Conservation (phyloP, 2,113 vertebrate species). For the Neogale vison region DNA sequence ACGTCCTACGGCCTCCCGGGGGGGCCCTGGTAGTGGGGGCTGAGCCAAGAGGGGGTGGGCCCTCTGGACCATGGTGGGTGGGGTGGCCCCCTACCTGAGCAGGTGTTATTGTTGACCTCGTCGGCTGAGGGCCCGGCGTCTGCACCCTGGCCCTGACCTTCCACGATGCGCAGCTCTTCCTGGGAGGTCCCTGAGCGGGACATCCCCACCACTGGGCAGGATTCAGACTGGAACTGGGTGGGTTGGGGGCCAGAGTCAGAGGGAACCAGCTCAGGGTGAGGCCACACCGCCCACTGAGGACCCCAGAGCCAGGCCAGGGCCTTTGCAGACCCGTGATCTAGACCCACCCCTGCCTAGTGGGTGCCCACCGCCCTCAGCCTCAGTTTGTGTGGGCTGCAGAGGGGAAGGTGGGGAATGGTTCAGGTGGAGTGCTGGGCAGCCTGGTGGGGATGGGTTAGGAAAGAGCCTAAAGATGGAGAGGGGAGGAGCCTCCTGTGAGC, state of each 20-base stretch:
- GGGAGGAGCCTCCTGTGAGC: too few species aligned
- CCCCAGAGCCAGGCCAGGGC: neutral
- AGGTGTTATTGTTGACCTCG: constrained; percentile 99
- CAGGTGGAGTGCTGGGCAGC: fast-evolving
- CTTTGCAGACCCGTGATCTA: fast-evolving
- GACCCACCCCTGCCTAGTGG: fast-evolving
- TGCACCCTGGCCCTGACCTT: constrained; percentile 93
- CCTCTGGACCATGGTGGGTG: neutral
- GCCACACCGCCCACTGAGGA: fast-evolving
- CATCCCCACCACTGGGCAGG: constrained; percentile 88
- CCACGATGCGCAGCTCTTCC: constrained; percentile 96
- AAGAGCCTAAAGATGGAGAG: neutral
- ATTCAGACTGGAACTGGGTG: constrained; percentile 94
- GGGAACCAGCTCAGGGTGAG: fast-evolving
- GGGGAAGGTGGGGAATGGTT: neutral
- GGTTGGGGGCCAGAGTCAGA: neutral
- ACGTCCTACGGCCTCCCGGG: neutral
- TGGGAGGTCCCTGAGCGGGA: constrained; percentile 93
- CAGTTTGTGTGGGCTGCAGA: neutral
- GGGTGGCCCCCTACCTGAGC: constrained; percentile 84
- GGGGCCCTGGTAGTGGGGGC: too few species aligned
- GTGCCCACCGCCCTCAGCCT: neutral
- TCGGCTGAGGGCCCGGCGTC: constrained; percentile 92
- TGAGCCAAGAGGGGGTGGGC: fast-evolving
- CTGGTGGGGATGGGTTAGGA: fast-evolving